Percentiles rank a stretch among this genome's conserved stretches.
phyloP scores from a whole-genome alignment of 2,888 invertebrate species.

The Dioctria linearis region DNA sequence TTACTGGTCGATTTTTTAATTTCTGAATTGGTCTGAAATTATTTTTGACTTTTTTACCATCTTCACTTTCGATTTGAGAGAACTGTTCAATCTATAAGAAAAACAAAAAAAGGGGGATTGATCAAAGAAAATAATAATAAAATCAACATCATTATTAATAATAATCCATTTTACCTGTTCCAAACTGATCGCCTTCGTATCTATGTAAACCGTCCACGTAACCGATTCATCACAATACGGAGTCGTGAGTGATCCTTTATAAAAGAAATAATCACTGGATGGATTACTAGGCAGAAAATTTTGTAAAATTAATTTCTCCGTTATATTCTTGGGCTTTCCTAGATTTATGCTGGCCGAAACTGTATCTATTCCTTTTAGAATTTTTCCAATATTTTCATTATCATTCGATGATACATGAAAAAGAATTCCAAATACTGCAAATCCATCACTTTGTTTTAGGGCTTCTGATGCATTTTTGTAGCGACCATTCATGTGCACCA shows the following conservation, averaged over 20 bases:
- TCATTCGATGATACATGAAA: constrained; percentile 72
- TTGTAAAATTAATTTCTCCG: constrained; percentile 58
- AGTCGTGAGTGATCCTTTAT: constrained; percentile 83
- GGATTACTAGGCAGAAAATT: constrained; percentile 74
- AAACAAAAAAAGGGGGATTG: constrained; percentile 13
- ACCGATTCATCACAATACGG: constrained; percentile 82
- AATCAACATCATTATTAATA: not conserved
- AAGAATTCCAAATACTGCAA: constrained; percentile 78
- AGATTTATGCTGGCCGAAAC: constrained; percentile 56
- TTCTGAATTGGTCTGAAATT: constrained; percentile 71
- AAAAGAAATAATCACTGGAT: constrained; percentile 75
- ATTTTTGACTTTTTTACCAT: constrained; percentile 68
- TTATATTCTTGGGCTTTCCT: constrained; percentile 57
- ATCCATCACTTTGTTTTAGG: constrained; percentile 72
- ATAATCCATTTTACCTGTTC: constrained; percentile 68
- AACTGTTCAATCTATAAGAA: constrained; percentile 69
- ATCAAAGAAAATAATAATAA: not conserved
- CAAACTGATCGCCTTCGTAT: constrained; percentile 73
- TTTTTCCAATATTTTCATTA: constrained; percentile 65
- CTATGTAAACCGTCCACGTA: constrained; percentile 79
- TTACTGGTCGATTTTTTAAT: constrained; percentile 65
- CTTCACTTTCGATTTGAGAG: constrained; percentile 67
- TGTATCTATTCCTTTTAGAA: constrained; percentile 60
- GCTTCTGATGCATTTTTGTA: constrained; percentile 73
- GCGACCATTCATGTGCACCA: constrained; percentile 76